phyloP scores from a whole-genome alignment of 2,113 vertebrate species.

The Tachycineta bicolor region DNA sequence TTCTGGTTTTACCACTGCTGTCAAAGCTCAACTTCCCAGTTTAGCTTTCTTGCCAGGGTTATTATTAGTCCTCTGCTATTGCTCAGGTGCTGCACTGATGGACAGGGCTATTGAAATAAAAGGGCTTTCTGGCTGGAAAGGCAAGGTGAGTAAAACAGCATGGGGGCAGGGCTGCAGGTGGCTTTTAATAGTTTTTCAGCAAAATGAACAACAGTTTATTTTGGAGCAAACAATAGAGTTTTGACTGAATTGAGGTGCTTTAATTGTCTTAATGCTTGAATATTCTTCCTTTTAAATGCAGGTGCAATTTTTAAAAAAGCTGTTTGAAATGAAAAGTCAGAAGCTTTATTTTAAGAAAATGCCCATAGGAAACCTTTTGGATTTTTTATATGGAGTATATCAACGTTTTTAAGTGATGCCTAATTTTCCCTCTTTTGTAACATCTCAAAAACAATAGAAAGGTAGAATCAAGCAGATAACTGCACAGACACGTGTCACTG shows the following conservation, averaged over 20 bases:
- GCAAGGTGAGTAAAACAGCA: slow-evolving; percentile 23
- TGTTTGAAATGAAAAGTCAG: background rate
- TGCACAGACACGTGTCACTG: background rate
- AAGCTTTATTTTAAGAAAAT: background rate
- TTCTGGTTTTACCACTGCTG: background rate
- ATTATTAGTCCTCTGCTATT: slow-evolving; percentile 18
- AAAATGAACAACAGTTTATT: slow-evolving; percentile 44
- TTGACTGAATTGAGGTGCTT: slow-evolving; percentile 8
- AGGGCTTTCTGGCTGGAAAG: slow-evolving; percentile 1
- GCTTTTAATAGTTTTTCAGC: slow-evolving; percentile 2
- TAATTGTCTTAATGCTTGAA: background rate
- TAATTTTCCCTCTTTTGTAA: background rate
- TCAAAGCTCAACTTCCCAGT: slow-evolving; percentile 18
- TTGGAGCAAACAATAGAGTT: slow-evolving; percentile 8
- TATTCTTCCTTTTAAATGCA: background rate
- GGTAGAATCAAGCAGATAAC: background rate
- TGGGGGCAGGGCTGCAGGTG: slow-evolving; percentile 29
- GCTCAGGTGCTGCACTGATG: slow-evolving; percentile 1
- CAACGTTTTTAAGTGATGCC: background rate
- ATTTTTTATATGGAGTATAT: background rate
- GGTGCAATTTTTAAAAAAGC: background rate
- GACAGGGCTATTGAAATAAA: slow-evolving; percentile 23
- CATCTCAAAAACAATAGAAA: background rate
- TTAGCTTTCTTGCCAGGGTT: slow-evolving; percentile 22
- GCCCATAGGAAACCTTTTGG: background rate